Evolutionary conservation across 2,113 vertebrate species (phyloP).

Genomic region (Sorex araneus): DNA sequence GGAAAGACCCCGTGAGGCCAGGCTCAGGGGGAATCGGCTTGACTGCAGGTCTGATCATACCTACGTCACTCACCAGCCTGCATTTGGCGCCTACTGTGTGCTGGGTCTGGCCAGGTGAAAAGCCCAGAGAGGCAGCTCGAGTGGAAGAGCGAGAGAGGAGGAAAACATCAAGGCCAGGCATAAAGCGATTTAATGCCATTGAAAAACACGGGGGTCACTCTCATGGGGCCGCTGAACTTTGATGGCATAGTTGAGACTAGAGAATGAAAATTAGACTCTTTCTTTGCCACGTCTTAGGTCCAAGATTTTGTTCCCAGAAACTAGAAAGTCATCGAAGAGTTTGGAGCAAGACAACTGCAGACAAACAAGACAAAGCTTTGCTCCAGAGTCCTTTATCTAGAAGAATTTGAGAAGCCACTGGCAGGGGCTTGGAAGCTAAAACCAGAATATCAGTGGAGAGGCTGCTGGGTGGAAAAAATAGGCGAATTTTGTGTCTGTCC

Average conservation of each 20-base stretch:
- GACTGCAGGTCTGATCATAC: background rate
- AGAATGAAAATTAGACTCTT: background rate
- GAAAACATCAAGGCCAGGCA: background rate
- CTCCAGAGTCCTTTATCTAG: background rate
- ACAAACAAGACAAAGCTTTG: background rate
- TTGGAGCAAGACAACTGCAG: background rate
- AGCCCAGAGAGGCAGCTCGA: background rate
- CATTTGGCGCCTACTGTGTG: constrained; percentile 30
- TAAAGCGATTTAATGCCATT: constrained; percentile 6
- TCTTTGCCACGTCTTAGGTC: background rate
- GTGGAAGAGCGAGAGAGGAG: background rate
- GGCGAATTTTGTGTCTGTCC: background rate
- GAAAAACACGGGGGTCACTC: background rate
- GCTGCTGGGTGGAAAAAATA: background rate
- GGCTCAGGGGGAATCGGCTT: constrained; percentile 29
- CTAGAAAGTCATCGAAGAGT: background rate
- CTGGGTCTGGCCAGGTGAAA: background rate
- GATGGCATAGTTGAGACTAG: background rate
- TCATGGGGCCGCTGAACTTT: constrained; percentile 8
- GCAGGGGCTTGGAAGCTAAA: background rate
- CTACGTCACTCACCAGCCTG: background rate
- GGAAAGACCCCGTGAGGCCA: constrained; percentile 24
- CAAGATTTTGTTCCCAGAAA: constrained; percentile 38
- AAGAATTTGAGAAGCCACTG: background rate
- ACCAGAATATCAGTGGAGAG: background rate